Evolutionary conservation across 2,113 vertebrate genomes (phyloP).

Genomic region (Xiphias gladius): DNA sequence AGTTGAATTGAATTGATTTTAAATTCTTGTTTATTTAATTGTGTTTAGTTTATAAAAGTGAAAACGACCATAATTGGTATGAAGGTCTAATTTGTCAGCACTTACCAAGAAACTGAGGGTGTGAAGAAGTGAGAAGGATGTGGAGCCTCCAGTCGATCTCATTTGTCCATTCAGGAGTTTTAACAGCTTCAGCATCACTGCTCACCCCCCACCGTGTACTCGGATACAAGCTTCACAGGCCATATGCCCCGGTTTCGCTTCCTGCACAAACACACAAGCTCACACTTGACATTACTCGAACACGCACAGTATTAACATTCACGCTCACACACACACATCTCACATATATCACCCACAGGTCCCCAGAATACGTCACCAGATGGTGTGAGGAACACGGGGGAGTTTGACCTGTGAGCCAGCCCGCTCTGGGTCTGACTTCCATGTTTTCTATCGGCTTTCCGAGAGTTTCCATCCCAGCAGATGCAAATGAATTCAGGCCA

Average conservation of each 20-base stretch:
- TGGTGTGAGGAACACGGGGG: slow-evolving; percentile 66
- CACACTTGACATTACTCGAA: slow-evolving; percentile 35
- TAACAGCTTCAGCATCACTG: slow-evolving; percentile 21
- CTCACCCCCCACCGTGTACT: slow-evolving; percentile 19
- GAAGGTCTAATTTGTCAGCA: background rate
- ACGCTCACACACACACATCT: background rate
- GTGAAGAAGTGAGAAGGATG: background rate
- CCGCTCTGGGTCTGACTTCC: slow-evolving; percentile 22
- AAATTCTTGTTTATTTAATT: too few species aligned
- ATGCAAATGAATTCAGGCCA: background rate
- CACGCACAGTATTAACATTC: slow-evolving; percentile 33
- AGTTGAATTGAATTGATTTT: too few species aligned
- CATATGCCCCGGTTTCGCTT: slow-evolving; percentile 66
- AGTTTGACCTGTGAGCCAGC: slow-evolving; percentile 35
- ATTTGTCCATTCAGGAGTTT: background rate
- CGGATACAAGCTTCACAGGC: slow-evolving; percentile 66
- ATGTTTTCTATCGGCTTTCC: background rate
- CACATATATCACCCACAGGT: slow-evolving; percentile 61
- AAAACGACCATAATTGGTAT: background rate
- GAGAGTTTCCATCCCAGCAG: background rate
- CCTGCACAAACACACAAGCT: slow-evolving; percentile 52
- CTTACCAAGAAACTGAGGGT: background rate
- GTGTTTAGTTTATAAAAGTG: background rate
- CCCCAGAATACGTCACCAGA: slow-evolving; percentile 72
- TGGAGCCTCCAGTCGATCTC: background rate